Evolutionary conservation across 2,113 vertebrate species (phyloP).

Genomic region (Platichthys flesus): DNA sequence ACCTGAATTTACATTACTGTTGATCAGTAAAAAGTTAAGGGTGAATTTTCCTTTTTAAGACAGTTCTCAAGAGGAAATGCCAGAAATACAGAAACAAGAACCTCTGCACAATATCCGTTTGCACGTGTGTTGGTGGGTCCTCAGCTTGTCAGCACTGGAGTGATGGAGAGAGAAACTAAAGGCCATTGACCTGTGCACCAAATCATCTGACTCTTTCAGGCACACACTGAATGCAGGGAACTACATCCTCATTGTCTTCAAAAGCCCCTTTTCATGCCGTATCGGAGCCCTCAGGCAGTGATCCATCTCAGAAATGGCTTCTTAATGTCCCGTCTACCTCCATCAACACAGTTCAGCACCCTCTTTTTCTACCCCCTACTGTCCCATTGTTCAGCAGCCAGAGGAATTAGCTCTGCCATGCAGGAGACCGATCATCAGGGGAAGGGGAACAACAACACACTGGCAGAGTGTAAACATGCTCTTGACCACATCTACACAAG

Average conservation of each 20-base stretch:
- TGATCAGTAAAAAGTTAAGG: background rate
- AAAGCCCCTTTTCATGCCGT: slow-evolving; percentile 30
- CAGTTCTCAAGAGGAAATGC: background rate
- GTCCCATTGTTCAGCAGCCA: slow-evolving; percentile 48
- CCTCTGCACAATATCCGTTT: slow-evolving; percentile 5
- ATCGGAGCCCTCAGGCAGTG: slow-evolving; percentile 38
- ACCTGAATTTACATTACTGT: background rate
- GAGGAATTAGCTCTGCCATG: slow-evolving; percentile 47
- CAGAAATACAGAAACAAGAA: background rate
- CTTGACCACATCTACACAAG: slow-evolving; percentile 40
- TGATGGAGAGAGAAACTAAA: slow-evolving; percentile 56
- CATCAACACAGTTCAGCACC: slow-evolving; percentile 4
- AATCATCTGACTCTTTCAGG: slow-evolving; percentile 30
- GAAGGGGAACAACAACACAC: background rate
- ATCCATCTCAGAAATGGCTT: slow-evolving; percentile 46
- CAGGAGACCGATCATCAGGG: slow-evolving; percentile 19
- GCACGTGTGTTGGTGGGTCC: slow-evolving; percentile 42
- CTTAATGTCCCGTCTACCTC: slow-evolving; percentile 17
- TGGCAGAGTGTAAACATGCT: slow-evolving; percentile 16
- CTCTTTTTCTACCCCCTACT: background rate
- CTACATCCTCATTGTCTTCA: slow-evolving; percentile 11
- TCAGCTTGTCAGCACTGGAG: slow-evolving; percentile 37
- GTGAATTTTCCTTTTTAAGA: too few relatives aligned
- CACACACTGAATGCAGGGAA: background rate
- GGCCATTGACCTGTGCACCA: slow-evolving; percentile 38